These are phyloP conservation scores for Clepsis dumicolana DNA, from an alignment of 2,888 invertebrate genomes.

Conservation along the genomic window DNA sequence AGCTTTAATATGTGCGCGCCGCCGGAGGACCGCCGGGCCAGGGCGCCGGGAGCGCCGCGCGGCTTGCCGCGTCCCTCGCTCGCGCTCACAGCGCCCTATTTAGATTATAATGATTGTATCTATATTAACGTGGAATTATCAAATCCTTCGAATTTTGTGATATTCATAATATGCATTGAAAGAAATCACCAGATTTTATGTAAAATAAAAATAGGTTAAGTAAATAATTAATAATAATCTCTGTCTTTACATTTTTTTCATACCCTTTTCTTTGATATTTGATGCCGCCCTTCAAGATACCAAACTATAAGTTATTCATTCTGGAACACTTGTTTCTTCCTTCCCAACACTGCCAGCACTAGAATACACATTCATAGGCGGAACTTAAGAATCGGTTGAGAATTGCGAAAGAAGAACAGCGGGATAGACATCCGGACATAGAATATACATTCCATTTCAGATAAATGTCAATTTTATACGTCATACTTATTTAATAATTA, in stretches of 20 bases:
- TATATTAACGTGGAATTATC: slow-evolving; percentile 79
- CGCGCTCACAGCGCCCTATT: slow-evolving; percentile 77
- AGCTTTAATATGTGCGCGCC: slow-evolving; percentile 78
- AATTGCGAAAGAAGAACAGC: no score
- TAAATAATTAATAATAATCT: slow-evolving; percentile 57
- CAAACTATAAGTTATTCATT: no score
- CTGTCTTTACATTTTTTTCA: neutral
- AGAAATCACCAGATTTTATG: slow-evolving; percentile 81
- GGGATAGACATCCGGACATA: no score
- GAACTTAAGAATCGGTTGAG: no score
- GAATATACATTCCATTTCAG: no score
- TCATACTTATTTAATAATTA: no score
- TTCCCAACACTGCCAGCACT: no score
- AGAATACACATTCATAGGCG: no score
- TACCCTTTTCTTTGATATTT: neutral
- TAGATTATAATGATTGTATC: slow-evolving; percentile 66
- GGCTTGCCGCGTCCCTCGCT: slow-evolving; percentile 63
- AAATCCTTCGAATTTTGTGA: slow-evolving; percentile 84
- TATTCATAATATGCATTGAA: slow-evolving; percentile 81
- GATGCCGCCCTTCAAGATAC: neutral
- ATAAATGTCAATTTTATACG: no score
- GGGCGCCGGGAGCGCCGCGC: slow-evolving; percentile 76
- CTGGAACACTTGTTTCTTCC: neutral
- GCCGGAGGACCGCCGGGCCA: slow-evolving; percentile 83
- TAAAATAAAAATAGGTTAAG: slow-evolving; percentile 76